Percentiles rank a stretch among this genome's conserved stretches.
Conservation (phyloP, 2,113 vertebrate species). For the Elephas maximus region DNA sequence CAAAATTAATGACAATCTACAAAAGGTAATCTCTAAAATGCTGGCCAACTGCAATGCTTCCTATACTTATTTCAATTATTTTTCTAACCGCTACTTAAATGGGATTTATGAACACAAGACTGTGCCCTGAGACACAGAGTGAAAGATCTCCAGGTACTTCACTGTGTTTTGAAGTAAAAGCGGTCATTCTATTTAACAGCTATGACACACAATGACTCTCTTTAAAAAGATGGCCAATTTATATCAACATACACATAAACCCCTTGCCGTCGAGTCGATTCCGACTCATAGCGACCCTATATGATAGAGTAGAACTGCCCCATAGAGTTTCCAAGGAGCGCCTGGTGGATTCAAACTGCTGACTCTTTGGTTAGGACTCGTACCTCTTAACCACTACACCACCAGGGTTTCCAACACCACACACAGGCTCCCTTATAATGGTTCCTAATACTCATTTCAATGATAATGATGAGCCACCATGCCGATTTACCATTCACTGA, state of each 20-base stretch:
- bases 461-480: background rate
- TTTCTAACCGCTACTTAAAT: slow-evolving; percentile 2
- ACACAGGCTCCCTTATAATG: background rate
- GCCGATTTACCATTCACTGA: slow-evolving; percentile 17
- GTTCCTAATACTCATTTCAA: background rate
- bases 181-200: slow-evolving; percentile 20
- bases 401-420: background rate
- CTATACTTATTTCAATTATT: background rate
- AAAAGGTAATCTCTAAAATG: background rate
- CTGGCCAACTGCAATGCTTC: background rate
- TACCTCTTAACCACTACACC: no score
- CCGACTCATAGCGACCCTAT: no score
- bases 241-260: background rate
- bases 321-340: no score
- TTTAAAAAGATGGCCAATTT: background rate
- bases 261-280: no score
- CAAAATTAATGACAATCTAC: background rate
- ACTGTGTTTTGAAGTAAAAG: background rate
- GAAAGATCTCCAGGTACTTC: background rate
- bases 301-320: no score
- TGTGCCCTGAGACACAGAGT: background rate
- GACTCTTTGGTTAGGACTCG: no score
- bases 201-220: background rate
- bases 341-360: no score
- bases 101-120: slow-evolving; percentile 4